Evolutionary conservation across 2,888 invertebrate species (phyloP).

Genomic region (Hoplodrina blanda): DNA sequence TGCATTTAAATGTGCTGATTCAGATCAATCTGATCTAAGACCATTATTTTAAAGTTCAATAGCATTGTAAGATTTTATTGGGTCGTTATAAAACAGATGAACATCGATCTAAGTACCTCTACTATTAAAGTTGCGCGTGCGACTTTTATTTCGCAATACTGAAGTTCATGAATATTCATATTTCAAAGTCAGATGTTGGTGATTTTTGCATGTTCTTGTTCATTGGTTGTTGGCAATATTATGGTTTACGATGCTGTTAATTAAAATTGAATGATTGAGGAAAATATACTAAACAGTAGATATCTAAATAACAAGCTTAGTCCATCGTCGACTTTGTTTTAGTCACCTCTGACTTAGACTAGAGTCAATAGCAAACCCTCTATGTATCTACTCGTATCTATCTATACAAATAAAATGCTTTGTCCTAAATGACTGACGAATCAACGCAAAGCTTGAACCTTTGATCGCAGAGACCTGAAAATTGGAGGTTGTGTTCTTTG

Average conservation of each 20-base stretch:
- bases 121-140: background rate
- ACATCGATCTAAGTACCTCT: conserved; percentile 12
- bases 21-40: conserved; percentile 32
- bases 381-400: no score
- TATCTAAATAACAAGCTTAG: no score
- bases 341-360: no score
- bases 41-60: conserved; percentile 58
- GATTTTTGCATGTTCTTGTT: conserved; percentile 4
- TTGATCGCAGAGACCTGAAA: no score
- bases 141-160: conserved; percentile 28
- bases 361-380: no score
- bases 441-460: no score
- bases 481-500: no score
- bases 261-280: no score
- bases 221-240: background rate
- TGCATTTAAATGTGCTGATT: conserved; percentile 19
- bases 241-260: background rate
- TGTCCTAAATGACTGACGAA: no score
- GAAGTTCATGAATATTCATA: conserved; percentile 30
- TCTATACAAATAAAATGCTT: no score
- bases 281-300: no score
- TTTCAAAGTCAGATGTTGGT: background rate
- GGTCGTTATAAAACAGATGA: conserved; percentile 39
- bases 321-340: no score
- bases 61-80: conserved; percentile 51